Evolutionary conservation across 2,888 invertebrate species (phyloP).

Genomic region (Erannis defoliaria): DNA sequence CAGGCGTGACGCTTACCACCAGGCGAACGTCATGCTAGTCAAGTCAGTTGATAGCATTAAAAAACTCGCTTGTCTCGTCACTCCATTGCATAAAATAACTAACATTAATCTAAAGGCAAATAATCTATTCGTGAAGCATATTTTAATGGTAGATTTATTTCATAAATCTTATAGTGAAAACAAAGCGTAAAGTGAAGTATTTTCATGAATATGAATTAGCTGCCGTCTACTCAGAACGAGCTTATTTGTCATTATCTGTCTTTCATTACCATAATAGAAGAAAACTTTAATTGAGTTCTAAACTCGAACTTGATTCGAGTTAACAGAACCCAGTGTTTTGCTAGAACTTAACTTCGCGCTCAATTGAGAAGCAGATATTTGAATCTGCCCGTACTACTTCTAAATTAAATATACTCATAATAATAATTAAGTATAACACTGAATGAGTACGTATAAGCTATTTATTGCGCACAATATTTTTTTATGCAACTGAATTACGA

Average conservation of each 20-base stretch:
- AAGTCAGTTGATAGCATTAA: too few relatives aligned
- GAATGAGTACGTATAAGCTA: too few relatives aligned
- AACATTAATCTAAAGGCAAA: background rate
- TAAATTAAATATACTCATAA: too few relatives aligned
- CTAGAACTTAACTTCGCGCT: conserved; percentile 47
- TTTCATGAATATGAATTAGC: conserved; percentile 36
- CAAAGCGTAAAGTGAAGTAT: conserved; percentile 22
- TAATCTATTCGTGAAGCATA: background rate
- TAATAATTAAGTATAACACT: too few relatives aligned
- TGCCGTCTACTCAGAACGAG: conserved; percentile 25
- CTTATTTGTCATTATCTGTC: conserved; percentile 47
- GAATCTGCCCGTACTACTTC: too few relatives aligned
- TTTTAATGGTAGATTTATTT: conserved; percentile 8
- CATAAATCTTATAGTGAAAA: conserved; percentile 10
- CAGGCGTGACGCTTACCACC: too few relatives aligned
- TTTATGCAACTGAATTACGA: too few relatives aligned
- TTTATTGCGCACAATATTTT: too few relatives aligned
- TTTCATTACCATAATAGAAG: conserved; percentile 63
- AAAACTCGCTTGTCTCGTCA: background rate
- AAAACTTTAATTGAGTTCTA: conserved; percentile 64
- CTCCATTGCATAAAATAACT: background rate
- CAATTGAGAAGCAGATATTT: conserved; percentile 22
- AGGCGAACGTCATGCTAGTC: too few relatives aligned
- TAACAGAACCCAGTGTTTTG: conserved; percentile 56
- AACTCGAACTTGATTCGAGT: conserved; percentile 55